phyloP scores from a whole-genome alignment of 2,113 vertebrate species.

The Copsychus sechellarum region DNA sequence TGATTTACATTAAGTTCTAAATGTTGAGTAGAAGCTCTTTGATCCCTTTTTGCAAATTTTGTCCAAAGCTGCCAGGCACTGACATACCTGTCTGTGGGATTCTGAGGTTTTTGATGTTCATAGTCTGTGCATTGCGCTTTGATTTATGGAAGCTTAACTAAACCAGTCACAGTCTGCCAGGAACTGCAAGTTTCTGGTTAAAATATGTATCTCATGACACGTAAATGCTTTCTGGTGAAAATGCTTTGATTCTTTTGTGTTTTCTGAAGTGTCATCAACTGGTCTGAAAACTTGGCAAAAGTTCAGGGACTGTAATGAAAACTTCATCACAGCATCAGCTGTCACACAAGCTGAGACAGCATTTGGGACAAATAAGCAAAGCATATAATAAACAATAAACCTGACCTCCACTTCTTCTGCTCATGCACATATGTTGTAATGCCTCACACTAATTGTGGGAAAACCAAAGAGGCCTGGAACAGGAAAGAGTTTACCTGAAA shows the following conservation, averaged over 20 bases:
- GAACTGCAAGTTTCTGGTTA: neutral
- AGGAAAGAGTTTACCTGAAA: neutral
- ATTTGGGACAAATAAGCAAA: neutral
- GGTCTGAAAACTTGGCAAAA: neutral
- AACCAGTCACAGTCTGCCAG: neutral
- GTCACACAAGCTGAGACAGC: neutral
- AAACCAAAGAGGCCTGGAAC: neutral
- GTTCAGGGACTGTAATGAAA: neutral
- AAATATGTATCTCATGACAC: neutral
- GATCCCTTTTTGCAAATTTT: neutral
- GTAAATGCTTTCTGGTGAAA: neutral
- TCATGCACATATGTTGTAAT: neutral
- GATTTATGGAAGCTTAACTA: neutral
- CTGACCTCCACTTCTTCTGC: neutral
- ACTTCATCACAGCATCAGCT: neutral
- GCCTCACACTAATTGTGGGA: neutral
- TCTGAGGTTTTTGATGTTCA: neutral
- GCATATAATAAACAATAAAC: neutral
- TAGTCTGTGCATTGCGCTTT: neutral
- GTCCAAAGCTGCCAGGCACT: neutral
- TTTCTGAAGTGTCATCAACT: neutral
- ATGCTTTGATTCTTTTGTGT: neutral
- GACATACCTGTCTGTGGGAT: neutral
- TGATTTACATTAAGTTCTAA: neutral
- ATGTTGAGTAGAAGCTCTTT: neutral